Evolutionary conservation across 2,797 vertebrate species (phyloP).

Genomic region (Esox lucius): DNA sequence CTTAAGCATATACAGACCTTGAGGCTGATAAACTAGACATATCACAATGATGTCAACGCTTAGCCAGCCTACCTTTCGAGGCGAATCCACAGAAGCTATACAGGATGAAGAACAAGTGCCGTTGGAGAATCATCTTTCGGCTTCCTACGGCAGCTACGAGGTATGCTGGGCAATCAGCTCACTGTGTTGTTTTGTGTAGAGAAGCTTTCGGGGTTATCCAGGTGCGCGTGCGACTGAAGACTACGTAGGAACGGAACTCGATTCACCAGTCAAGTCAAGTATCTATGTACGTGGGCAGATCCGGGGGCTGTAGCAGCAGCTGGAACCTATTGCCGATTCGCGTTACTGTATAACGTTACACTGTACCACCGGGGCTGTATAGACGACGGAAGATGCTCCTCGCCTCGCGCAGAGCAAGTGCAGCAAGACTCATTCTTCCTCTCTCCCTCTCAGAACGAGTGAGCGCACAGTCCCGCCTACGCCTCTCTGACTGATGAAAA

Average conservation of each 20-base stretch:
- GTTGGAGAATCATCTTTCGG: slow-evolving; percentile 77
- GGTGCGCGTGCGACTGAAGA: slow-evolving; percentile 65
- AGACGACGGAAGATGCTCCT: slow-evolving; percentile 44
- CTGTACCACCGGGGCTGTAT: slow-evolving; percentile 61
- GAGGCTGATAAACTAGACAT: neutral
- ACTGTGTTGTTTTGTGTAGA: slow-evolving; percentile 45
- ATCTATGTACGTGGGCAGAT: slow-evolving; percentile 52
- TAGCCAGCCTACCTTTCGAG: slow-evolving; percentile 74
- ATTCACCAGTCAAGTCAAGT: slow-evolving; percentile 49
- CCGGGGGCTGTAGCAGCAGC: slow-evolving; percentile 58
- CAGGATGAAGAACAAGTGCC: slow-evolving; percentile 75
- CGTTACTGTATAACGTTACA: slow-evolving; percentile 3
- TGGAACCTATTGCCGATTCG: slow-evolving; percentile 13
- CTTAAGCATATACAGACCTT: slow-evolving; percentile 41
- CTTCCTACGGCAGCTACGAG: slow-evolving; percentile 52
- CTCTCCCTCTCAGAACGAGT: slow-evolving; percentile 56
- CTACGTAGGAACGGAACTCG: slow-evolving; percentile 56
- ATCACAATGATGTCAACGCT: neutral
- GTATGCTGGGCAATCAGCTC: slow-evolving; percentile 44
- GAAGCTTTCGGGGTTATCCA: slow-evolving; percentile 74
- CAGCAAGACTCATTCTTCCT: slow-evolving; percentile 60
- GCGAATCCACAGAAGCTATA: slow-evolving; percentile 76
- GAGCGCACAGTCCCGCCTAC: slow-evolving; percentile 78
- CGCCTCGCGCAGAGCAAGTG: slow-evolving; percentile 70
- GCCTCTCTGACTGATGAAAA: slow-evolving; percentile 75